Conservation (phyloP, 2,888 invertebrate genomes). For the Smittia aterrima region DNA sequence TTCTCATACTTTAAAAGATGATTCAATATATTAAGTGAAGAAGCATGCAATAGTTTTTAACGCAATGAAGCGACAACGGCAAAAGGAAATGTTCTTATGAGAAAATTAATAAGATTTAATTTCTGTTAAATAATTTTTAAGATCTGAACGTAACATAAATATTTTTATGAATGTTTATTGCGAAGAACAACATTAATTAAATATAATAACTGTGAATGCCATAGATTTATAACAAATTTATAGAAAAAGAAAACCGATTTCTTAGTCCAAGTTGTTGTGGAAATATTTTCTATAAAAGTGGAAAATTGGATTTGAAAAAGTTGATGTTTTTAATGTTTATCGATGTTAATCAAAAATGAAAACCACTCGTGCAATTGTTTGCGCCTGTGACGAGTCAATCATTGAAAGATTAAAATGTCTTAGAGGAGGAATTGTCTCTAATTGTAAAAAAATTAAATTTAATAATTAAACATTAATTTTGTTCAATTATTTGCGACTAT, state of each 20-base stretch:
- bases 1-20: too few relatives aligned
- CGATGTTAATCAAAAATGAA: slow-evolving; percentile 32
- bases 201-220: slow-evolving; percentile 36
- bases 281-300: slow-evolving; percentile 34
- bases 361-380: neutral
- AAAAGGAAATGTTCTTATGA: slow-evolving; percentile 36
- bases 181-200: slow-evolving; percentile 21
- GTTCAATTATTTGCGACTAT: too few relatives aligned
- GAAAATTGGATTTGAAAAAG: slow-evolving; percentile 3
- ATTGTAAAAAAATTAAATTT: neutral
- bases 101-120: slow-evolving; percentile 15
- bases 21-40: too few relatives aligned
- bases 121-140: slow-evolving; percentile 20
- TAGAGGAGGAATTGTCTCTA: neutral
- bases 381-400: neutral
- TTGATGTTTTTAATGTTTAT: slow-evolving; percentile 42
- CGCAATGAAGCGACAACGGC: neutral
- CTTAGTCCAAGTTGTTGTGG: slow-evolving; percentile 34
- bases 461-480: too few relatives aligned
- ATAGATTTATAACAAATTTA: slow-evolving; percentile 32
- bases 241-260: slow-evolving; percentile 6
- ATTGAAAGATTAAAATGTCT: neutral
- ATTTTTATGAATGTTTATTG: slow-evolving; percentile 40
- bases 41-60: too few relatives aligned
- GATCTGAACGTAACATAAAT: neutral